These are phyloP conservation scores for Alentia gelatinosa DNA, from an alignment of 2,888 invertebrate species.

Conservation along the genomic window DNA sequence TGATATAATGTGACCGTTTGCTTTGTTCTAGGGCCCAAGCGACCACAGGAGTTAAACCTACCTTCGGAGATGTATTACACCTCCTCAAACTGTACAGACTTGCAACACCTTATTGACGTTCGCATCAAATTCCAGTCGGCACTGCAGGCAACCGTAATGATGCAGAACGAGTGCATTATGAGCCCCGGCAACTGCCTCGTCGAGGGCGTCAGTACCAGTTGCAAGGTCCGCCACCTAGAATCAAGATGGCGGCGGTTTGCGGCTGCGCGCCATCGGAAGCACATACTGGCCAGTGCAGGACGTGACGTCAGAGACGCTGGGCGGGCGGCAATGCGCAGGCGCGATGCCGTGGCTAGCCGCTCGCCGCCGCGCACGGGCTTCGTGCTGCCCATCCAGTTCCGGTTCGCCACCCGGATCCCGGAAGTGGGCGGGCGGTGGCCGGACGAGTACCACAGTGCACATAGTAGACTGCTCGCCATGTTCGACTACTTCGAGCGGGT, in stretches of 20 bases:
- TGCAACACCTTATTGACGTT: constrained; percentile 28
- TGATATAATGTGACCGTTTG: no score
- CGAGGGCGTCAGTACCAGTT: constrained; percentile 58
- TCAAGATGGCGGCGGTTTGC: constrained; percentile 25
- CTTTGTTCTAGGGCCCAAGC: constrained; percentile 60
- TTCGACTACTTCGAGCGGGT: constrained; percentile 62
- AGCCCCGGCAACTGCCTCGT: constrained; percentile 62
- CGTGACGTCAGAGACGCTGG: not conserved
- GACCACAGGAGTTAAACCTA: constrained; percentile 62
- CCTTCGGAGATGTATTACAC: constrained; percentile 62
- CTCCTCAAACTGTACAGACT: constrained; percentile 57
- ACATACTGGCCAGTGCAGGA: constrained; percentile 44
- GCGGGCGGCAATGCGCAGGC: constrained; percentile 27
- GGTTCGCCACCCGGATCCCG: constrained; percentile 59
- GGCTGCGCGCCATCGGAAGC: constrained; percentile 17
- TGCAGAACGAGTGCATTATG: constrained; percentile 52
- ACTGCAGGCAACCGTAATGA: constrained; percentile 56
- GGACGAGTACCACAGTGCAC: constrained; percentile 64
- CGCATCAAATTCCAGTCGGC: constrained; percentile 57
- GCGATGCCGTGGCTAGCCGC: not conserved
- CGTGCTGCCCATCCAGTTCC: constrained; percentile 59
- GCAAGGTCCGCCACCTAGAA: constrained; percentile 20
- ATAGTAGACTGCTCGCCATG: constrained; percentile 62
- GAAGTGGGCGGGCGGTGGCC: constrained; percentile 63
- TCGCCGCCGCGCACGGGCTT: not conserved